phyloP scores from a whole-genome alignment of 2,888 invertebrate species.

The Nymphalis urticae region DNA sequence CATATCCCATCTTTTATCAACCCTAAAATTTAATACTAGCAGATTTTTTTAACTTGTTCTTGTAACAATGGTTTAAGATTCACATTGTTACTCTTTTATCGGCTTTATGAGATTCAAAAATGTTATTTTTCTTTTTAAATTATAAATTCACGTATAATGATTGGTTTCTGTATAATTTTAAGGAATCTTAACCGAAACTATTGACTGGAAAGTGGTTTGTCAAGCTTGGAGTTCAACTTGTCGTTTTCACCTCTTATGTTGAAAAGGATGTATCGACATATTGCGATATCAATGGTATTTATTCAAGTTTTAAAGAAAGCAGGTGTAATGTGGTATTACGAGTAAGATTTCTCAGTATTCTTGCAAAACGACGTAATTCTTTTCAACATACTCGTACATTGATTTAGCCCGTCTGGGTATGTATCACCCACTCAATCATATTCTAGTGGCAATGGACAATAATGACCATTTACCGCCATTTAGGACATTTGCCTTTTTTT shows the following conservation, averaged over 20 bases:
- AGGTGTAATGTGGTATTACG: slow-evolving; percentile 2
- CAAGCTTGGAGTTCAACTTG: slow-evolving; percentile 16
- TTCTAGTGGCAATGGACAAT: too few relatives aligned
- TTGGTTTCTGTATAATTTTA: not conserved
- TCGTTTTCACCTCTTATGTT: slow-evolving; percentile 31
- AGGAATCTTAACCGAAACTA: slow-evolving; percentile 11
- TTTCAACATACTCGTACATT: not conserved
- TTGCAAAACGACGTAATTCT: not conserved
- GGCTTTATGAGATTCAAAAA: not conserved
- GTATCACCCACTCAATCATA: not conserved
- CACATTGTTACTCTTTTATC: too few relatives aligned
- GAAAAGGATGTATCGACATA: slow-evolving; percentile 26
- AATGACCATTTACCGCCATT: too few relatives aligned
- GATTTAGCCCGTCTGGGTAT: not conserved
- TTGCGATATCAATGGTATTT: slow-evolving; percentile 23
- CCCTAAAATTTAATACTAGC: too few relatives aligned
- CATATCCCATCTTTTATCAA: too few relatives aligned
- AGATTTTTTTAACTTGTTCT: too few relatives aligned
- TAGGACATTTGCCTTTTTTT: too few relatives aligned
- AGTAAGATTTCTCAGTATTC: not conserved
- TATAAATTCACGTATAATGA: not conserved
- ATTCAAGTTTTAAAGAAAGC: slow-evolving; percentile 23
- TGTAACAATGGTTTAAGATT: too few relatives aligned
- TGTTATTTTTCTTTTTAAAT: not conserved
- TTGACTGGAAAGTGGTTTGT: slow-evolving; percentile 34